A percentile compares a stretch with the other conserved stretches of the same genome.
These are phyloP conservation scores for Trinectes maculatus DNA, from an alignment of 2,113 vertebrate genomes.

Conservation along the genomic window DNA sequence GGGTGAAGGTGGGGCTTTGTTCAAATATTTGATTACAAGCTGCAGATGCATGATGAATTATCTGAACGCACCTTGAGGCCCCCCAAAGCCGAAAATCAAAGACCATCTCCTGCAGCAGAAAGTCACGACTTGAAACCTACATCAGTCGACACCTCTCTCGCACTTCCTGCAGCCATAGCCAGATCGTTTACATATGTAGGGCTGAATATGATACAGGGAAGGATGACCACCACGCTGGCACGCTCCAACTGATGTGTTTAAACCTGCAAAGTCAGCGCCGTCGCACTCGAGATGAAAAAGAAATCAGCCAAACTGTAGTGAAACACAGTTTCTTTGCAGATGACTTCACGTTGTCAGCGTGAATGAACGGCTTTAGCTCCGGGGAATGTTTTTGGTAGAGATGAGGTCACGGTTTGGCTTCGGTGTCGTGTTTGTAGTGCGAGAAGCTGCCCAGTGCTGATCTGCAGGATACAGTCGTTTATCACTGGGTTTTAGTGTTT, in stretches of 20 bases:
- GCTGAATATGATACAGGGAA: not conserved
- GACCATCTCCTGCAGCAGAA: conserved; percentile 3
- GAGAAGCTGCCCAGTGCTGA: conserved; percentile 5
- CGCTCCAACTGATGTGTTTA: not conserved
- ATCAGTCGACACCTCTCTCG: conserved; percentile 31
- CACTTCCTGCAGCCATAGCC: conserved; percentile 4
- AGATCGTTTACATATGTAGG: not conserved
- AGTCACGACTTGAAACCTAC: conserved; percentile 27
- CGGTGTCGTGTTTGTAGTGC: conserved; percentile 12
- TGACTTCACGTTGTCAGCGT: not conserved
- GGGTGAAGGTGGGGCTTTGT: not conserved
- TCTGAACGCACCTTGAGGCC: conserved; percentile 38
- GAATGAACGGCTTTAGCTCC: not conserved
- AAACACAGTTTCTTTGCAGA: not conserved
- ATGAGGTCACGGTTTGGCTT: conserved; percentile 14
- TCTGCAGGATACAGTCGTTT: not conserved
- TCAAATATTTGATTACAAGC: conserved; percentile 43
- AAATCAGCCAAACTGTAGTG: not conserved
- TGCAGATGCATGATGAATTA: conserved; percentile 44
- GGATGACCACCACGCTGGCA: not conserved
- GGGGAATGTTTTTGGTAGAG: not conserved
- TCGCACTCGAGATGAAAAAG: not conserved
- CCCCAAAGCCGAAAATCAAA: conserved; percentile 39
- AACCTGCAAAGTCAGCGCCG: not conserved
- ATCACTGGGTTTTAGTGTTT: not conserved